Evolutionary conservation across 1,140 invertebrate species (phyloP).

Genomic region (Hetaerina americana): DNA sequence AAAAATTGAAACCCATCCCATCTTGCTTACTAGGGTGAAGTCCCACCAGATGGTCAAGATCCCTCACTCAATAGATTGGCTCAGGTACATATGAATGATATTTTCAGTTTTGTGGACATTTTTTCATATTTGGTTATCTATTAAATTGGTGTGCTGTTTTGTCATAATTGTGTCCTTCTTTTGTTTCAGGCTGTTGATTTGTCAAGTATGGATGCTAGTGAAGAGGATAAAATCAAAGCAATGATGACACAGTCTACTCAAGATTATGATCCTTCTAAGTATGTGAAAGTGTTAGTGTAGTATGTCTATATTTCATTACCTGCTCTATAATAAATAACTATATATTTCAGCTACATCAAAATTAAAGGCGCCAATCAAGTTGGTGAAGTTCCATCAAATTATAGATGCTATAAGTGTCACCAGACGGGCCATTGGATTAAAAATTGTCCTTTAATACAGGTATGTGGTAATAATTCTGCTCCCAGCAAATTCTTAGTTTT

Average conservation of each 20-base stretch:
- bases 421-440: constrained; percentile 92
- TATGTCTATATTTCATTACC: not conserved
- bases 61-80: not conserved
- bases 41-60: not conserved
- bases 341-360: constrained; percentile 61
- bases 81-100: not conserved
- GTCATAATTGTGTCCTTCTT: no score
- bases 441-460: constrained; percentile 65
- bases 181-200: constrained; percentile 64
- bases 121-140: no score
- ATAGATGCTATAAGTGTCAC: constrained; percentile 86
- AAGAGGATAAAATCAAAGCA: constrained; percentile 93
- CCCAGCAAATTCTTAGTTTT: no score
- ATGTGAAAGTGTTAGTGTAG: constrained; percentile 29
- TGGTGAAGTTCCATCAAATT: constrained; percentile 76
- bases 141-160: no score
- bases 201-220: constrained; percentile 75
- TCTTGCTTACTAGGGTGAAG: not conserved
- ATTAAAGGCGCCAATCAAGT: constrained; percentile 72
- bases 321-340: not conserved
- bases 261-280: constrained; percentile 95
- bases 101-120: no score
- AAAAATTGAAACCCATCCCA: no score
- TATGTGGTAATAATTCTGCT: no score
- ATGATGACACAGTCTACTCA: constrained; percentile 94